Conservation (phyloP, 2,113 vertebrate genomes). For the Bubo scandiacus region DNA sequence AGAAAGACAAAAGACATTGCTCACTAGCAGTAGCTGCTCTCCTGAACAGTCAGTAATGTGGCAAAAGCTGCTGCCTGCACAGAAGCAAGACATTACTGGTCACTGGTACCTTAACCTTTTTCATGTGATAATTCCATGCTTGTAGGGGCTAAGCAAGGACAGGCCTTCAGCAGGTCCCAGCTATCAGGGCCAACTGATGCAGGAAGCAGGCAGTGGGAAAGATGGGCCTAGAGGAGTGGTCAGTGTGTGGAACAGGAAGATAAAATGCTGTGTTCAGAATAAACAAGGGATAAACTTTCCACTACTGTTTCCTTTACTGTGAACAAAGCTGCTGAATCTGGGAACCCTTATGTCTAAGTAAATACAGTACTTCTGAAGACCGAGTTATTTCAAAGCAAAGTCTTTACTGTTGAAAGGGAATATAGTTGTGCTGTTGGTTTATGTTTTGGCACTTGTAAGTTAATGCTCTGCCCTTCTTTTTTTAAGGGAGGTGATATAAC, state of each 20-base stretch:
- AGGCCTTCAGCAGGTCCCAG: background rate
- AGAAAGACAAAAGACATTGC: background rate
- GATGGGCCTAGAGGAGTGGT: background rate
- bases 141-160: background rate
- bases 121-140: background rate
- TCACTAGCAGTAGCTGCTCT: background rate
- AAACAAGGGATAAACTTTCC: background rate
- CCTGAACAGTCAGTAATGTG: background rate
- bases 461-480: background rate
- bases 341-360: background rate
- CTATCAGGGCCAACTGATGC: background rate
- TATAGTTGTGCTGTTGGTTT: background rate
- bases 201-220: background rate
- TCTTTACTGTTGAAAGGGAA: background rate
- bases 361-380: background rate
- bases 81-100: background rate
- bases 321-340: background rate
- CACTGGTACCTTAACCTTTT: background rate
- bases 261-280: background rate
- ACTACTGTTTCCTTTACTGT: background rate
- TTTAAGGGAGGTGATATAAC: conserved; percentile 91
- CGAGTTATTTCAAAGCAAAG: background rate
- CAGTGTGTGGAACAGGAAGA: background rate
- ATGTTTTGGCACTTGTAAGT: background rate
- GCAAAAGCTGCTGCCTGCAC: background rate